Conservation (phyloP, 2,113 vertebrate species). For the Leiothrix lutea region DNA sequence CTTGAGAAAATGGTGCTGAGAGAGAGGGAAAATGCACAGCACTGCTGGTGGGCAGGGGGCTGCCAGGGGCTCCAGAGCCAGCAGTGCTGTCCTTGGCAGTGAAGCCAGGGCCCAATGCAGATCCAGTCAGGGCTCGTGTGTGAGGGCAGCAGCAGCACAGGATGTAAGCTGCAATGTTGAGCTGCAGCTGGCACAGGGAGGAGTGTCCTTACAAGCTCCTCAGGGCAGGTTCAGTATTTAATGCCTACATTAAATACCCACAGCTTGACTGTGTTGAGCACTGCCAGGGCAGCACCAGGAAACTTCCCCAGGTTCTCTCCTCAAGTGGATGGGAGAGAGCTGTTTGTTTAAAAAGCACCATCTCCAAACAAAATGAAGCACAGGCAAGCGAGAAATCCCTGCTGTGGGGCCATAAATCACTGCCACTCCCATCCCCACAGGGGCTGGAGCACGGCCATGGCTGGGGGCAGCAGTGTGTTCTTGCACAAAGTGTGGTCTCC, state of each 20-base stretch:
- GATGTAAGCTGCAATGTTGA: not conserved
- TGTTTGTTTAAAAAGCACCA: not conserved
- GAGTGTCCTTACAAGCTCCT: not conserved
- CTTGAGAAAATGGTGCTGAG: not conserved
- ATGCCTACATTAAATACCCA: not conserved
- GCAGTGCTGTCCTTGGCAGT: not conserved
- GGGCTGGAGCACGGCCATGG: fast-evolving
- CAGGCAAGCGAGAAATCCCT: fast-evolving
- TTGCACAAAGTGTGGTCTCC: not conserved
- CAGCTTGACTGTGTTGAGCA: fast-evolving
- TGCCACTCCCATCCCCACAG: not conserved
- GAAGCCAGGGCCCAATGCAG: not conserved
- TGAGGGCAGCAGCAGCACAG: not conserved
- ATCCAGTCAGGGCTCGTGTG: fast-evolving
- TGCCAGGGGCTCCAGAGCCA: not conserved
- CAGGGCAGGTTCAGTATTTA: fast-evolving
- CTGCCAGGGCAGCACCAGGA: fast-evolving
- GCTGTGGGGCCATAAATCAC: not conserved
- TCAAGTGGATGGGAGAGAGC: not conserved
- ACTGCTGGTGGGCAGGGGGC: not conserved
- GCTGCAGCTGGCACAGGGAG: not conserved
- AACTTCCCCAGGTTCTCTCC: not conserved
- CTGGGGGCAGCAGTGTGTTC: not conserved
- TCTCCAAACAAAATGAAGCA: not conserved
- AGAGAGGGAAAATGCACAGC: not conserved